These are phyloP conservation scores for Callyntrura guangdongensis DNA, from an alignment of 2,888 invertebrate genomes.

Conservation along the genomic window DNA sequence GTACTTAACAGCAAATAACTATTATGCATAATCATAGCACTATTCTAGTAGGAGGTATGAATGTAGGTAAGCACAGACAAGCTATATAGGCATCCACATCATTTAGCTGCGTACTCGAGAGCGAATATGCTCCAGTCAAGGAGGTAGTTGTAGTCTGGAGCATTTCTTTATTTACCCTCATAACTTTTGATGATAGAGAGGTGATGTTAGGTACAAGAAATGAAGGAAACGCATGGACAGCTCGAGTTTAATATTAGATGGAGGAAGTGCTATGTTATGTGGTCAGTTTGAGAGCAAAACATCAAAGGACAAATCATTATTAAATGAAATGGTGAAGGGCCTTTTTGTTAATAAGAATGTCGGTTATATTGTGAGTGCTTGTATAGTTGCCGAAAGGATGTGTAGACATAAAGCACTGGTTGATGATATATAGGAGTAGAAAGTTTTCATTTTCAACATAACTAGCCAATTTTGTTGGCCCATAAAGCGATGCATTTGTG, in stretches of 20 bases:
- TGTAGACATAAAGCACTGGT: neutral
- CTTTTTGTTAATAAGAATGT: neutral
- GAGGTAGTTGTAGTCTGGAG: too few species aligned
- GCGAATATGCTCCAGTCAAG: neutral
- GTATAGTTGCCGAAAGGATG: neutral
- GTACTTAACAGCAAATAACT: conserved; percentile 47
- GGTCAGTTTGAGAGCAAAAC: neutral
- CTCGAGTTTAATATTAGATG: too few species aligned
- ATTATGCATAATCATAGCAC: conserved; percentile 8
- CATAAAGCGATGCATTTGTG: too few species aligned
- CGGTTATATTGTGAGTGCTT: neutral
- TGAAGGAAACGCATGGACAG: neutral
- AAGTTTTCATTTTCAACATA: too few species aligned
- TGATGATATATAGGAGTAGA: too few species aligned
- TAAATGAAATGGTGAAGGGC: neutral
- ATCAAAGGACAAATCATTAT: neutral
- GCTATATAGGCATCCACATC: too few species aligned
- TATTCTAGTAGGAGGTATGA: neutral
- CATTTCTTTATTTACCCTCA: neutral
- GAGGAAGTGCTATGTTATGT: neutral
- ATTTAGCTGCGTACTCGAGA: too few species aligned
- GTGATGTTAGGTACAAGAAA: neutral
- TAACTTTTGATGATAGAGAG: neutral
- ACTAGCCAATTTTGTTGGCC: too few species aligned
- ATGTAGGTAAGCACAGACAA: neutral